Evolutionary conservation across 2,113 vertebrate genomes (phyloP), one percentile per base, ranked within the genome.

Genomic region (Sarotherodon lohbergeri): DNA sequence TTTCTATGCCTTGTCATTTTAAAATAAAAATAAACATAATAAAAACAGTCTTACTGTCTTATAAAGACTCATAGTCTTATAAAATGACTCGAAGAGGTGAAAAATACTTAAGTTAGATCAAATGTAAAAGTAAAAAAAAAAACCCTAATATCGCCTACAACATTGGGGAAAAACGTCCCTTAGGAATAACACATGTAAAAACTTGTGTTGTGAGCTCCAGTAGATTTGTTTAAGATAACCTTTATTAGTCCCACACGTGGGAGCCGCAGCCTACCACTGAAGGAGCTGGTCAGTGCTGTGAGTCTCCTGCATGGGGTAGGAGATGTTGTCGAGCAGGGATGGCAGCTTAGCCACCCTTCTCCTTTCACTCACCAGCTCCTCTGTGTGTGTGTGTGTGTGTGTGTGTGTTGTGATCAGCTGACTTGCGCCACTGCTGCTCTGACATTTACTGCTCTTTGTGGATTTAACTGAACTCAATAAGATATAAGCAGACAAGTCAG

Each of bases 401-500:
- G 36, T 9, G 9, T 36, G 4, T 57, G 59, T 34, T 63, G 59
- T 63, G 66, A 71, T 71, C 66, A 71, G 66, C 66, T 71, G 66
- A 71, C 39, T 13, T 43, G n/a, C 39, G 43, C 39, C 7, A 43
- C n/a, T 68, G 34, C 34, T 39, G 3, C 19, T 68, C 0, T 22
- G 11, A 41, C 6, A 68, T 68, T 68, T 68, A 0, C 34, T 68
- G 19, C 19, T 68, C 63, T 68, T 41, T 41, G 36, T 68, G 63
- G 36, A 41, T 24, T 68, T 1, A 68, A 68, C 36, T 46, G 68
- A 73, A 73, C 24, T 73, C 41, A 48, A 17, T 27, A 29, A 6
- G 22, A 73, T 73, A 17, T 41, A 0, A 41, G 41, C 1, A 29
- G 2, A 73, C 41, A 48, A 4, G 1, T 17, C 0, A 46, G 5